Base-by-base conservation (phyloP, 2,113 vertebrate genomes). In the Campylomormyrus numenius region DNA sequence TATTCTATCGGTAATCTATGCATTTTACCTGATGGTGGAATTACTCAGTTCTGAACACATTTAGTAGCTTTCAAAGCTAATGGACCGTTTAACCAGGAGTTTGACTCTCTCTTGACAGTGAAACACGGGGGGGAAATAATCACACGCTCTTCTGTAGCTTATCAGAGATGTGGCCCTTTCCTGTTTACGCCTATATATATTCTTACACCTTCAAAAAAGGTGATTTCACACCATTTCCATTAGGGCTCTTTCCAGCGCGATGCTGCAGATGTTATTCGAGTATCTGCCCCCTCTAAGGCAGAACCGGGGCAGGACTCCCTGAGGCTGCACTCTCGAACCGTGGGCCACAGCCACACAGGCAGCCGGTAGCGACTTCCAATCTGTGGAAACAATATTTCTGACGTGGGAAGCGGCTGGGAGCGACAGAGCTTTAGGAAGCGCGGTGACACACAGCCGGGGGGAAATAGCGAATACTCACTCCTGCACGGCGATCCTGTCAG, bases 101-200 rank as follows among this genome's bases (percentile, higher is more conserved):
- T 87, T 53, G 8, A 35, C 13, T 19, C 70, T 31, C 1, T 53
- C 5, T 88, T 88, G 17, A 66, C 42, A 15, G 13, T 83, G 7
- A 31, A 53, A 39, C 6, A 10, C 8, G 8, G 31, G 2, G 49
- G 15, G 50, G 0, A 13, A 27, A 66, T 10, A 27, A 46, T 62
- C 11, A 7, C 50, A 85, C 52, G 2, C 35, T 21, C 10, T 24
- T 89, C 21, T 89, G 52, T 8, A 19, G 74, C 13, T 80, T 80
- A 80, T 2, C 24, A 48, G 10, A 87, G 56, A 83, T 24, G 27
- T 45, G 5, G 45, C 52, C 56, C 87, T 93, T 93, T 93, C 91
- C 92, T 93, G 93, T 93, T 94, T 92, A 91, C 92, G 90, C 90
- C 66, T 89, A n/a, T n/a, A 58, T 58, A 52, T 48, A 74, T 35